phyloP scores from a whole-genome alignment of 2,888 invertebrate species.

The Esperia sulphurella region DNA sequence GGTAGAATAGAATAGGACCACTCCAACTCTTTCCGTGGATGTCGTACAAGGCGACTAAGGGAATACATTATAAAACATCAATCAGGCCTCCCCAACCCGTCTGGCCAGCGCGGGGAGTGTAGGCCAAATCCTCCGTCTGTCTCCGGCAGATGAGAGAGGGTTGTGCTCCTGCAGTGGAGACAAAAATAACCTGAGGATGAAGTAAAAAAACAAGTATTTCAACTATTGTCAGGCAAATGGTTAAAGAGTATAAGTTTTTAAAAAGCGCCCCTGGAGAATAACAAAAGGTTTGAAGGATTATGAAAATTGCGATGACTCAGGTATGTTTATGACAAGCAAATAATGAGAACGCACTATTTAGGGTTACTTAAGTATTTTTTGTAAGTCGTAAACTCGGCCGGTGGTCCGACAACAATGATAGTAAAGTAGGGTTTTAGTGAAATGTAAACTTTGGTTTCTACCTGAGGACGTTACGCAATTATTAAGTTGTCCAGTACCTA shows the following conservation, averaged over 20 bases:
- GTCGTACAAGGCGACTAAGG: too few species aligned
- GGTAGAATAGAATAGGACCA: too few species aligned
- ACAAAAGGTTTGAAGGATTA: slow-evolving; percentile 32
- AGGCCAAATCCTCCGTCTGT: too few species aligned
- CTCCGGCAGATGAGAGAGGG: too few species aligned
- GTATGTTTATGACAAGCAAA: slow-evolving; percentile 40
- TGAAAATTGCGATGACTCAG: slow-evolving; percentile 45
- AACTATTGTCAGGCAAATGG: slow-evolving; percentile 18
- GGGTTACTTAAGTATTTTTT: slow-evolving; percentile 17
- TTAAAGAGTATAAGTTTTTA: slow-evolving; percentile 20
- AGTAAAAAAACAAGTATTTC: slow-evolving; percentile 5
- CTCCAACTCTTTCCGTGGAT: too few species aligned
- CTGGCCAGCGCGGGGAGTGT: too few species aligned
- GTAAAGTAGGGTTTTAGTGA: slow-evolving; percentile 18
- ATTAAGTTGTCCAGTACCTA: background rate
- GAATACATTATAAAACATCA: too few species aligned
- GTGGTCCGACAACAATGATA: slow-evolving; percentile 35
- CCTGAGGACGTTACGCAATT: slow-evolving; percentile 28
- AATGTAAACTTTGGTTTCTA: slow-evolving; percentile 25
- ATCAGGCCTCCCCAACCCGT: too few species aligned
- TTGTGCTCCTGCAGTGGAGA: too few species aligned
- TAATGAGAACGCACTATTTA: slow-evolving; percentile 39
- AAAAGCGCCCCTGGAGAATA: slow-evolving; percentile 17
- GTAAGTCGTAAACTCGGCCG: slow-evolving; percentile 30
- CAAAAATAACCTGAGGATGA: too few species aligned